Conservation (phyloP, 2,113 vertebrate species). For the Hippocampus abdominalis region DNA sequence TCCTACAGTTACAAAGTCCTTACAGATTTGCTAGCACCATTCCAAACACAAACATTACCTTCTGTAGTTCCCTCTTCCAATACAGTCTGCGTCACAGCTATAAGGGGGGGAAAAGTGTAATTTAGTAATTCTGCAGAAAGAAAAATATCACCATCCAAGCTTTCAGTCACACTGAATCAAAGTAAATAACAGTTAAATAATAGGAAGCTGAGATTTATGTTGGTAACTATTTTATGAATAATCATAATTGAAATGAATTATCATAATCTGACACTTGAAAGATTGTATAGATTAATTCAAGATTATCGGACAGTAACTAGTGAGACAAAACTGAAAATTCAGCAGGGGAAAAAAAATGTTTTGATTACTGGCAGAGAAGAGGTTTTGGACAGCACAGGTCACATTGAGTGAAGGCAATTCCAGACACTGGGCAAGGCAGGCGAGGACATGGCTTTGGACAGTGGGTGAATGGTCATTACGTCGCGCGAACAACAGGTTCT, state of each 20-base stretch:
- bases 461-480: slow-evolving; percentile 79
- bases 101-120: slow-evolving; percentile 1
- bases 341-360: background rate
- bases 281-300: background rate
- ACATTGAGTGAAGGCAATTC: slow-evolving; percentile 68
- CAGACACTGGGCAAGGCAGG: slow-evolving; percentile 83
- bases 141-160: background rate
- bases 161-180: background rate
- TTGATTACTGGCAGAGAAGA: slow-evolving; percentile 77
- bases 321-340: background rate
- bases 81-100: slow-evolving; percentile 54
- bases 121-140: background rate
- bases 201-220: background rate
- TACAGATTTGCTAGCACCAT: background rate
- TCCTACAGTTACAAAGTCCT: background rate
- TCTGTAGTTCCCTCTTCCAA: slow-evolving; percentile 54
- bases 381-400: slow-evolving; percentile 72
- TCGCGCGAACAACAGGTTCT: slow-evolving; percentile 80
- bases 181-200: background rate
- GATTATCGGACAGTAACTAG: no score
- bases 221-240: background rate
- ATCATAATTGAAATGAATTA: no score
- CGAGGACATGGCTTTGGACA: slow-evolving; percentile 82
- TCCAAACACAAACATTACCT: slow-evolving; percentile 42
- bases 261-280: background rate